phyloP scores from a whole-genome alignment of 2,113 vertebrate species.

The Megaceryle torquata region DNA sequence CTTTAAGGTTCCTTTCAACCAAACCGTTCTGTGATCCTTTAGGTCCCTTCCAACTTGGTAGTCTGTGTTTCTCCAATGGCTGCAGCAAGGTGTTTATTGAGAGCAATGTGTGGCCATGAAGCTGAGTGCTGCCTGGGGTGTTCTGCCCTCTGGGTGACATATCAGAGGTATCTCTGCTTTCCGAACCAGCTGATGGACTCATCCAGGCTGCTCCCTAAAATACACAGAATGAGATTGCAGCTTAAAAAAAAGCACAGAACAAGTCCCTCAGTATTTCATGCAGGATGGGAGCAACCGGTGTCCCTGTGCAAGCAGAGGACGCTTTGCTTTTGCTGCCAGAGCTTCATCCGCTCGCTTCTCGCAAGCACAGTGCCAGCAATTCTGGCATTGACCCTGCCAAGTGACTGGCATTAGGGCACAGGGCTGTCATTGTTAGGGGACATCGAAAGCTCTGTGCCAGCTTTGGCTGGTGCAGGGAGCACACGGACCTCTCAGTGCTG shows the following conservation, averaged over 20 bases:
- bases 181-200: neutral
- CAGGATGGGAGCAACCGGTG: rapidly evolving
- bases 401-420: neutral
- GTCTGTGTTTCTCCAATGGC: neutral
- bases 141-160: neutral
- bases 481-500: neutral
- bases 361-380: rapidly evolving
- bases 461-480: neutral
- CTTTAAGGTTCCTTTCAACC: too few relatives aligned
- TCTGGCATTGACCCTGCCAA: neutral
- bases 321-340: neutral
- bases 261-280: rapidly evolving
- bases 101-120: rapidly evolving
- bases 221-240: neutral
- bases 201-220: neutral
- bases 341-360: neutral
- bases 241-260: neutral
- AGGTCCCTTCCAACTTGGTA: neutral
- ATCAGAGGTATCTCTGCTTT: neutral
- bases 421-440: neutral
- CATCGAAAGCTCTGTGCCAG: neutral
- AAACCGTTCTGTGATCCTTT: neutral
- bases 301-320: rapidly evolving
- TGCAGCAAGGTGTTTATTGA: neutral
- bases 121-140: neutral